Evolutionary conservation across 1,140 invertebrate species (phyloP), one percentile per base, ranked within the genome.

Genomic region (Oscheius sp.): DNA sequence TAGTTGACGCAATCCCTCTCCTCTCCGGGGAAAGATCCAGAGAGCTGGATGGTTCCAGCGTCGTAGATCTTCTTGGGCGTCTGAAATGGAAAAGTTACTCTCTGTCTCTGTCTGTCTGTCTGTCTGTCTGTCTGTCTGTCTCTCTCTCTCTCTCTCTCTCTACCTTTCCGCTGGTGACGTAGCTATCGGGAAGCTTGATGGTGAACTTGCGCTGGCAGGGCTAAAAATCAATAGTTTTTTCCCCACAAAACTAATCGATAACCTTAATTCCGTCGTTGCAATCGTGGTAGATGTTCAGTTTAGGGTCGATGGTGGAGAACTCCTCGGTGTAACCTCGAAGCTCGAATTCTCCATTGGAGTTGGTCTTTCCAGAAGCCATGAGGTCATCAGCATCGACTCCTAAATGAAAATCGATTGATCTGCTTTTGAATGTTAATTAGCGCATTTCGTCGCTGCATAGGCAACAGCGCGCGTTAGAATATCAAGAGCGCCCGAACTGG

Each of bases 131-230:
- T n/a, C 23, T 32, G 26, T 13, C 31, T 3, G 4, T 29, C 4
- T 29, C 2, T 3, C 23, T n/a, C n/a, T n/a, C n/a, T n/a, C n/a
- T n/a, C 10, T 65, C 42, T 36, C 18, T 23, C 26, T 31, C 18
- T 34, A 58, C 45, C 38, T 75, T 78, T 42, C 76, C 76, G 28
- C 46, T 59, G 4, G 64, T 45, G 23, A 78, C 65, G 77, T 78
- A 78, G 38, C 63, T 77, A 42, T 78, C 58, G 3, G 77, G 77
- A 29, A 78, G 66, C 61, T 78, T 77, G 65, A 78, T 77, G 45
- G 71, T 78, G 29, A 74, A 61, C 61, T 78, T 78, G 28, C 77
- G 38, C 63, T 78, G 77, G 63, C 77, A 78, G 13, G 77, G 77
- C 58, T 63, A 26, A 23, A 55, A 55, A 23, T 20, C 7, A 20